These are phyloP conservation scores for Heliocidaris erythrogramma DNA, from an alignment of 35 echinoderm and acorn worm species.

Conservation along the genomic window DNA sequence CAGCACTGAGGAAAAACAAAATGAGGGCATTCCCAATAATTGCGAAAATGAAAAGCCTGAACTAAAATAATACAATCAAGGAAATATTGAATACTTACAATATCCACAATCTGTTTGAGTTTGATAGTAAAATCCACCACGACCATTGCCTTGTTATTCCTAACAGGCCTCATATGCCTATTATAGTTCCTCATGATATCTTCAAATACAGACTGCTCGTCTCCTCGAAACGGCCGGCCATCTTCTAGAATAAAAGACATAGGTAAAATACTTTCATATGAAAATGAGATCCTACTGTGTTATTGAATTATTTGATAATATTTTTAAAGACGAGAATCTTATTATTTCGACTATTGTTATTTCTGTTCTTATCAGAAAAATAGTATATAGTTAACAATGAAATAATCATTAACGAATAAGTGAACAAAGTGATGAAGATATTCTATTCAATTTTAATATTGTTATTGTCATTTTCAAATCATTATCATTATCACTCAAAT, in stretches of 20 bases:
- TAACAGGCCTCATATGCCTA: constrained; percentile 28
- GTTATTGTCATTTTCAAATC: neutral
- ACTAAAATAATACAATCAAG: too few relatives aligned
- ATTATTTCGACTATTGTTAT: too few relatives aligned
- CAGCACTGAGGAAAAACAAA: too few relatives aligned
- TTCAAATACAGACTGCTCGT: constrained; percentile 60
- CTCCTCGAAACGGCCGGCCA: constrained; percentile 49
- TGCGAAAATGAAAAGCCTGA: too few relatives aligned
- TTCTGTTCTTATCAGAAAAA: too few relatives aligned
- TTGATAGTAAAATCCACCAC: constrained; percentile 60
- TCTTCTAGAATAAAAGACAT: neutral
- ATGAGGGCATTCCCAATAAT: too few relatives aligned
- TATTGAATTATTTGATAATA: too few relatives aligned
- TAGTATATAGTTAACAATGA: too few relatives aligned
- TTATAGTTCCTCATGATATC: constrained; percentile 52
- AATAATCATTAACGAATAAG: too few relatives aligned
- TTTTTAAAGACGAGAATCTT: too few relatives aligned
- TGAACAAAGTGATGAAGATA: neutral
- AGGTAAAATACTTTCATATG: too few relatives aligned
- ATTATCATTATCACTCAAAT: neutral
- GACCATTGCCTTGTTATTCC: constrained; percentile 45
- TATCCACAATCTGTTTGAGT: constrained; percentile 68
- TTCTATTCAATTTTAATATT: neutral
- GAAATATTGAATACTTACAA: constrained; percentile 46
- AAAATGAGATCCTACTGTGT: neutral